phyloP scores from a whole-genome alignment of 2,113 vertebrate species.

The Chrysochloris asiatica region DNA sequence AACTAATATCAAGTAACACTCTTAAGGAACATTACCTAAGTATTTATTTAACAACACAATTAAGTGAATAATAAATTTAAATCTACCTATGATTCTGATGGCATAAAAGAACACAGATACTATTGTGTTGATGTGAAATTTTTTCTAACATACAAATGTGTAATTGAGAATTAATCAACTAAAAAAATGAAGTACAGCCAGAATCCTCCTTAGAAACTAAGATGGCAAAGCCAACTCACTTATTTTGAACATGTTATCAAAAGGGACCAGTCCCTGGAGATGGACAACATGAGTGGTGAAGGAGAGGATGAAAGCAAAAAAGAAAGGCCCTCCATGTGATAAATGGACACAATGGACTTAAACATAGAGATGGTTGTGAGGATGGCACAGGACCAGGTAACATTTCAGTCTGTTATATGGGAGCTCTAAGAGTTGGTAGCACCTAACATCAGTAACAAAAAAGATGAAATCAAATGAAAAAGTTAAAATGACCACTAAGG shows the following conservation, averaged over 20 bases:
- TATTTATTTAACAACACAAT: neutral
- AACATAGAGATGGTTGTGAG: neutral
- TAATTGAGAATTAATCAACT: too few species aligned
- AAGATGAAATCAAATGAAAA: neutral
- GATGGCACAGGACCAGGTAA: neutral
- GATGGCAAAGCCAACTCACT: neutral
- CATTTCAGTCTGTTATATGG: neutral
- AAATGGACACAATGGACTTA: too few species aligned
- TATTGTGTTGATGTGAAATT: neutral
- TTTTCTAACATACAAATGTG: neutral
- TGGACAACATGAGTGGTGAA: neutral
- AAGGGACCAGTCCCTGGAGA: neutral
- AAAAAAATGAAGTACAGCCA: neutral
- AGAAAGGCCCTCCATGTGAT: neutral
- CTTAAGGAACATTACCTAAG: neutral
- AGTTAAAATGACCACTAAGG: neutral
- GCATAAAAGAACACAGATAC: neutral
- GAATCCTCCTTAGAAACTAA: neutral
- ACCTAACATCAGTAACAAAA: neutral
- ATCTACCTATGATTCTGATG: neutral
- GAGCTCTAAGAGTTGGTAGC: neutral
- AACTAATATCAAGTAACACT: neutral
- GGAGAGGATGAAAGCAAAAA: neutral
- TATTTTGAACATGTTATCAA: neutral
- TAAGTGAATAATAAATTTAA: neutral